Conservation (phyloP, 1,140 invertebrate genomes). For the Bombus terrestris region DNA sequence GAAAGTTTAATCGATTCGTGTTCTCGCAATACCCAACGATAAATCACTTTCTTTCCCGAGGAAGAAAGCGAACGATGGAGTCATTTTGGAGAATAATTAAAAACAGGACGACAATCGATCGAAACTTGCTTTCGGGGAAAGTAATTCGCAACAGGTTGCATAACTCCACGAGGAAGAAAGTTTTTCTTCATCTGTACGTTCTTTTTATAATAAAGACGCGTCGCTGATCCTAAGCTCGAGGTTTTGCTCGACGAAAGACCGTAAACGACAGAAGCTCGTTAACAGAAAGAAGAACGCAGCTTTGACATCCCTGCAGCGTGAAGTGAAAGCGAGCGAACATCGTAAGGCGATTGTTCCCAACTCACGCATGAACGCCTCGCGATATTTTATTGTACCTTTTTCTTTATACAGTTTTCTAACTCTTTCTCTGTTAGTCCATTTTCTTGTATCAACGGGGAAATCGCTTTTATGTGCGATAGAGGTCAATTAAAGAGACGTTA, state of each 20-base stretch:
- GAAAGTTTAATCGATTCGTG: too few species aligned
- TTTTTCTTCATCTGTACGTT: not conserved
- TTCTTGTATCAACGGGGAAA: not conserved
- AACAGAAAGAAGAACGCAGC: not conserved
- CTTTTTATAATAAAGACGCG: too few species aligned
- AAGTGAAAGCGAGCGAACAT: slow-evolving; percentile 24
- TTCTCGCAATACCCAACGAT: too few species aligned
- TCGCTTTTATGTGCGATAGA: too few species aligned
- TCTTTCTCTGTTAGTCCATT: too few species aligned
- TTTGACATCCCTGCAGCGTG: not conserved
- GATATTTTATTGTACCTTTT: too few species aligned
- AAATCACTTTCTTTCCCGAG: not conserved
- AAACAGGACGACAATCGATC: too few species aligned
- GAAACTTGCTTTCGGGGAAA: slow-evolving; percentile 16
- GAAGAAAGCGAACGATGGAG: not conserved
- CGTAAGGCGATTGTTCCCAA: not conserved
- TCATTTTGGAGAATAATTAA: not conserved
- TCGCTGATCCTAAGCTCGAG: not conserved
- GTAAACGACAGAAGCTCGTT: not conserved
- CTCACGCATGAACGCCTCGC: not conserved
- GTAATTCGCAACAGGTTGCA: not conserved
- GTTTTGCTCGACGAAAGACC: not conserved
- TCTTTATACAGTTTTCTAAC: not conserved
- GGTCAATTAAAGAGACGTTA: not conserved
- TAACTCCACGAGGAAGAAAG: slow-evolving; percentile 1